A percentile compares a stretch with the other conserved stretches of the same genome.
Conservation (phyloP, 1,140 invertebrate species). For the Drosophila pallidifrons region DNA sequence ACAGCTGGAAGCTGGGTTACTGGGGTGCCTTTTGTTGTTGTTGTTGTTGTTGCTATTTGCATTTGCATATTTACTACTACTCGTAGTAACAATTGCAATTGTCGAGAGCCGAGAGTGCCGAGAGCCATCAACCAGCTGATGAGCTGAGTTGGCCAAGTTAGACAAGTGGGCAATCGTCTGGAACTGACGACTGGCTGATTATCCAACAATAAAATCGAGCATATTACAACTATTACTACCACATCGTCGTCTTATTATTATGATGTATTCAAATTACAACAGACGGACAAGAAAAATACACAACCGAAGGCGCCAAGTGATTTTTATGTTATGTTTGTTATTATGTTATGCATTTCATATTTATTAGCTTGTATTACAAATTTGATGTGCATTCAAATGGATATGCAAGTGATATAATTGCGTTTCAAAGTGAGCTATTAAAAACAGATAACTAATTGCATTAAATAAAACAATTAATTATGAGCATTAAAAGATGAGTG, state of each 20-base stretch:
- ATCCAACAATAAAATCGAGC: constrained; percentile 32
- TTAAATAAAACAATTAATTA: no score
- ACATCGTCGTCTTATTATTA: constrained; percentile 15
- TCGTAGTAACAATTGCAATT: constrained; percentile 19
- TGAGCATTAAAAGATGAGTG: no score
- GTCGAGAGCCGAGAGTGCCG: not conserved
- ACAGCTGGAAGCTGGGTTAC: constrained; percentile 31
- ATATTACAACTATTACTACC: constrained; percentile 4
- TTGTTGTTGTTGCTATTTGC: not conserved
- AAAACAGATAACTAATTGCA: no score
- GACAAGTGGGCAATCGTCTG: constrained; percentile 29
- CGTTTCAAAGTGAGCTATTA: no score
- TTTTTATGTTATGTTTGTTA: not conserved
- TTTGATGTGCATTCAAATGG: no score
- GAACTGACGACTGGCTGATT: constrained; percentile 18
- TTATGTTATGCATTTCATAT: no score
- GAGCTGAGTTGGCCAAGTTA: constrained; percentile 16
- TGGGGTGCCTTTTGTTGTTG: constrained; percentile 2
- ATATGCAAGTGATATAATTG: no score
- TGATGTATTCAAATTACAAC: constrained; percentile 32
- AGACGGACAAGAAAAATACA: not conserved
- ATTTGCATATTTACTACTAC: constrained; percentile 4
- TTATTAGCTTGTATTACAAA: no score
- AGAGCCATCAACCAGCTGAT: not conserved
- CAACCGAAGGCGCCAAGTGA: not conserved